Base-by-base conservation (phyloP, 2,888 invertebrate species). In the Charanyca ferruginea region DNA sequence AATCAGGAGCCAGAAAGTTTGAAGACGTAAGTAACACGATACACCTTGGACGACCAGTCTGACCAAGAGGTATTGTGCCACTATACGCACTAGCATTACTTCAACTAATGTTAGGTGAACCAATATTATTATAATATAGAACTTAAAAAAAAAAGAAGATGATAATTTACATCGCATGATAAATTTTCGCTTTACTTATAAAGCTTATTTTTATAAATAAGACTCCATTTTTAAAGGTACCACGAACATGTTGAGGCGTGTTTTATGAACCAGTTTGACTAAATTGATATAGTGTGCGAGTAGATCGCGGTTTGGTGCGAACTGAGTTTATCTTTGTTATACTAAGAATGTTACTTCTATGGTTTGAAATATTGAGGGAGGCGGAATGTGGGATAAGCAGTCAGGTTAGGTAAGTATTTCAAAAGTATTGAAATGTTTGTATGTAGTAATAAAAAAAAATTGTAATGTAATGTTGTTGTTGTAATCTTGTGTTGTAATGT, bases 281-380 rank as follows among this genome's bases (percentile, higher is more conserved):
- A 74, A 80, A 80, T 74, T 80, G 77, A 80, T 80, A 59, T 70
- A 80, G 59, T 71, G 66, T 16, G 55, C 49, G 42, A 58, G 70
- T 70, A 73, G 25, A 63, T 68, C 48, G 61, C 28, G 62, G 68
- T 63, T 67, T 54, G 35, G n/a, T 25, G 45, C 23, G 49, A 32
- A 22, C 25, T 38, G n/a, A 63, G 38, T 65, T 55, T 47, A 51
- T 47, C 48, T 57, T 52, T 47, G 51, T 65, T 70, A 51, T 16
- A 54, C 45, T 38, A 18, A 60, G 42, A 38, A 32, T 28, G 22
- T 64, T 63, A 44, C 49, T 60, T 53, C n/a, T 5, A 47, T 32
- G 28, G 16, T 35, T 13, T 7, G 18, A 49, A 42, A 35, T 54
- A 58, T 51, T 58, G 23, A 23, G 8, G 3, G 1, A 16, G 22